A percentile compares a stretch with the other conserved stretches of the same genome.
These are phyloP conservation scores for Coregonus ussuriensis DNA, from an alignment of 2,797 vertebrate species.

Conservation along the genomic window DNA sequence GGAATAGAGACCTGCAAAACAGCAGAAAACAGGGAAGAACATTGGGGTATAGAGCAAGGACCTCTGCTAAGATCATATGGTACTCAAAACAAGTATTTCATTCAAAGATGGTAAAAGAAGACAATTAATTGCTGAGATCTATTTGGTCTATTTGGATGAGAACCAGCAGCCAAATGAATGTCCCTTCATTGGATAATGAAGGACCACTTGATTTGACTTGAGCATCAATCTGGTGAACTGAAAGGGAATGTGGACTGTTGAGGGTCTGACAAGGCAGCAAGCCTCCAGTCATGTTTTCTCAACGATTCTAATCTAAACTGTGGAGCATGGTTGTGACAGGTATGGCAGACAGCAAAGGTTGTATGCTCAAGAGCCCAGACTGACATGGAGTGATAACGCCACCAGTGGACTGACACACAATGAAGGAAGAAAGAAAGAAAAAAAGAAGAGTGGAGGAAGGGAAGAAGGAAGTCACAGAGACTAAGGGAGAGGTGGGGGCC, in stretches of 20 bases:
- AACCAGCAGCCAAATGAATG: not conserved
- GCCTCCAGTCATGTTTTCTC: not conserved
- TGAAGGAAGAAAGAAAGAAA: not conserved
- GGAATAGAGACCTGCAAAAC: not conserved
- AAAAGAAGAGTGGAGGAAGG: not conserved
- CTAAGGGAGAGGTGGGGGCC: not conserved
- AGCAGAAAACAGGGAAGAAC: not conserved
- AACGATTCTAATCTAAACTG: not conserved
- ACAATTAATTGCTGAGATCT: not conserved
- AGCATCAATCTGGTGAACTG: not conserved
- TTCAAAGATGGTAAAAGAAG: not conserved
- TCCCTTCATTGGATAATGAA: not conserved
- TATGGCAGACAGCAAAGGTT: not conserved
- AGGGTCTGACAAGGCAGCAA: not conserved
- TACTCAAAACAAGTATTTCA: not conserved
- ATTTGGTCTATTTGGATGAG: not conserved
- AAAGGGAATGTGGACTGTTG: not conserved
- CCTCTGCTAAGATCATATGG: not conserved
- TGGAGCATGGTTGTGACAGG: not conserved
- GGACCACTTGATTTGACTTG: not conserved
- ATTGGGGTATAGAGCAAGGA: not conserved
- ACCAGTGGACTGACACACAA: not conserved
- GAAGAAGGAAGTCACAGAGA: not conserved
- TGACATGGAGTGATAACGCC: not conserved
- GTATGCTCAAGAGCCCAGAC: not conserved